A percentile compares a stretch with the other conserved stretches of the same genome.
Evolutionary conservation across 2,797 vertebrate genomes (phyloP).

Genomic region (Hoplostethus mediterraneus): DNA sequence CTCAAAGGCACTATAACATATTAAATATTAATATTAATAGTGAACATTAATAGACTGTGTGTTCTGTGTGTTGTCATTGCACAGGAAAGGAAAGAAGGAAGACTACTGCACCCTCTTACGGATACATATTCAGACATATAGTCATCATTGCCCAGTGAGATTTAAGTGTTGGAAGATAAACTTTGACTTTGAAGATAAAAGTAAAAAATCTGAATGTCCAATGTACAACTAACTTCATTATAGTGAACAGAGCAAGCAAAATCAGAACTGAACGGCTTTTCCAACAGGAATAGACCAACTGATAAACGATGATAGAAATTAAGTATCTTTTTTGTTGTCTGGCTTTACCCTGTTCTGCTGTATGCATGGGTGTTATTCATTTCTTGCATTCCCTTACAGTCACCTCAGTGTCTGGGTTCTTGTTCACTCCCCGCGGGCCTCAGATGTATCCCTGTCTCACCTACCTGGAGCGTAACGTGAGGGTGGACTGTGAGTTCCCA

Average conservation of each 20-base stretch:
- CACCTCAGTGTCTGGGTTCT: constrained; percentile 68
- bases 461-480: constrained; percentile 84
- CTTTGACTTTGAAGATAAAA: too few species aligned
- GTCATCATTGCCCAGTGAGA: neutral
- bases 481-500: constrained; percentile 87
- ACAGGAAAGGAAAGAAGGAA: too few species aligned
- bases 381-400: constrained; percentile 61
- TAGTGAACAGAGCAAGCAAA: neutral
- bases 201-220: neutral
- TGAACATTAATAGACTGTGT: too few species aligned
- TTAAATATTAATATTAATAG: too few species aligned
- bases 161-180: too few species aligned
- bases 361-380: neutral
- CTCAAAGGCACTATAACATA: too few species aligned
- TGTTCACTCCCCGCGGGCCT: constrained; percentile 83
- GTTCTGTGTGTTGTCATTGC: too few species aligned
- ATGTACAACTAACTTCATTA: neutral
- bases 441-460: constrained; percentile 87
- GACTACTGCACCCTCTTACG: too few species aligned
- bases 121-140: neutral
- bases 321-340: neutral
- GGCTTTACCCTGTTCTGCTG: neutral
- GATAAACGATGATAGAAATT: too few species aligned
- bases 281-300: too few species aligned
- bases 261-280: neutral